Conservation (phyloP, 2,888 invertebrate genomes). For the Pristionchus arcanus region DNA sequence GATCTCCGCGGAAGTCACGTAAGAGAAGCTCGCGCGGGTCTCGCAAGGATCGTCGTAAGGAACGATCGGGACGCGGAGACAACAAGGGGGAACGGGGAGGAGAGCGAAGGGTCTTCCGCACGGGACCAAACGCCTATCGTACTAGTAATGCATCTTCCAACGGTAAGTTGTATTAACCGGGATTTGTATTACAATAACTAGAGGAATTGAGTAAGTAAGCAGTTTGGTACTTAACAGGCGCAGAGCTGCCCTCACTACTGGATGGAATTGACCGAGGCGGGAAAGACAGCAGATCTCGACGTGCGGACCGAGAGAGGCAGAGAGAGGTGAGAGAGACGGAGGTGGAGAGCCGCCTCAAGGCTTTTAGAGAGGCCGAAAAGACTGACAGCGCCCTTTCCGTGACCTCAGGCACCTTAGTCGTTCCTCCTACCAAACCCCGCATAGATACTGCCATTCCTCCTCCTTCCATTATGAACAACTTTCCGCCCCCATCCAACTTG, state of each 20-base stretch:
- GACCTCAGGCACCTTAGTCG: background rate
- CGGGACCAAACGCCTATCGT: slow-evolving; percentile 23
- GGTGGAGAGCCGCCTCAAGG: slow-evolving; percentile 32
- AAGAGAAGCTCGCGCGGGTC: slow-evolving; percentile 1
- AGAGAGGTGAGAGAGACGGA: slow-evolving; percentile 56
- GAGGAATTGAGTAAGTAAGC: background rate
- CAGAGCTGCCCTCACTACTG: slow-evolving; percentile 35
- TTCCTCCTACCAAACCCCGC: background rate
- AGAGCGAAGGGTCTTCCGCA: slow-evolving; percentile 44
- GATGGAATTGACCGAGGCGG: slow-evolving; percentile 34
- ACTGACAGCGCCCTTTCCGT: background rate
- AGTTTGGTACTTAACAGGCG: background rate
- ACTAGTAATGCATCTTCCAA: background rate
- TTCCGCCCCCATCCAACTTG: background rate
- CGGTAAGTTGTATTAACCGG: background rate
- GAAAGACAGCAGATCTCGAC: background rate
- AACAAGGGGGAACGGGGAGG: background rate
- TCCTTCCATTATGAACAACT: background rate
- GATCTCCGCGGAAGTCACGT: slow-evolving; percentile 22
- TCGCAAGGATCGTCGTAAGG: slow-evolving; percentile 41
- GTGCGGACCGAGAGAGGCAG: slow-evolving; percentile 37
- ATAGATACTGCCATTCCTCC: background rate
- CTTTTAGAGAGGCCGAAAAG: slow-evolving; percentile 26
- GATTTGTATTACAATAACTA: background rate
- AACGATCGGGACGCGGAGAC: background rate